phyloP scores from a whole-genome alignment of 2,113 vertebrate genomes.

The Herpailurus yagouaroundi region DNA sequence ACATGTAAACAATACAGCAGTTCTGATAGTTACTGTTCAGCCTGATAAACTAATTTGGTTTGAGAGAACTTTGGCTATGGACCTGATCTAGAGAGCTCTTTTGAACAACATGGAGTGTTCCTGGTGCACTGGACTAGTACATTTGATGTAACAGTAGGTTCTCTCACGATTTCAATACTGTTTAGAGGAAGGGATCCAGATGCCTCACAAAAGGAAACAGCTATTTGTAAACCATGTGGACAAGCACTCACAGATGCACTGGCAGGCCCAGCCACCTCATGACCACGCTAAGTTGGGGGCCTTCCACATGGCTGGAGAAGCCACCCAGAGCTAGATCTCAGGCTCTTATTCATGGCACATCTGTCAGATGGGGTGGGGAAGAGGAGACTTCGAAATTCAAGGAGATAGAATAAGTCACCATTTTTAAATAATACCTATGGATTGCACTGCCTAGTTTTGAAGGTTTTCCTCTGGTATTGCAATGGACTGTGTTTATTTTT shows the following conservation, averaged over 20 bases:
- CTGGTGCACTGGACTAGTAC: not conserved
- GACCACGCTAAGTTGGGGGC: not conserved
- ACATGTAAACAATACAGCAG: not conserved
- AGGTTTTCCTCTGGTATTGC: not conserved
- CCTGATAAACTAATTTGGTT: not conserved
- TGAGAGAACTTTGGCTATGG: not conserved
- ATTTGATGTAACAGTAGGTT: not conserved
- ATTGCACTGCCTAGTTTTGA: not conserved
- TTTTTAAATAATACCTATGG: not conserved
- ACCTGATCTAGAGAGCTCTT: not conserved
- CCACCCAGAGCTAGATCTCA: not conserved
- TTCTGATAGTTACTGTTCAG: not conserved
- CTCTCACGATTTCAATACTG: not conserved
- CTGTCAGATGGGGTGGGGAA: not conserved
- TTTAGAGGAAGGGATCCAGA: not conserved
- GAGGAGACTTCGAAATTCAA: not conserved
- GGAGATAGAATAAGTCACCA: not conserved
- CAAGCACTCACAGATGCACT: not conserved
- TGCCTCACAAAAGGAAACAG: not conserved
- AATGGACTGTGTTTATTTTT: not conserved
- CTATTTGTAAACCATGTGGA: not conserved
- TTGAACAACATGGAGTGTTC: not conserved
- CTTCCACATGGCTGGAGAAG: not conserved
- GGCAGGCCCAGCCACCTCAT: rapidly evolving
- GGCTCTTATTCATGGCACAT: not conserved